Evolutionary conservation across 2,113 vertebrate genomes (phyloP), one percentile per base, ranked within the genome.

Genomic region (Nothobranchius furzeri): DNA sequence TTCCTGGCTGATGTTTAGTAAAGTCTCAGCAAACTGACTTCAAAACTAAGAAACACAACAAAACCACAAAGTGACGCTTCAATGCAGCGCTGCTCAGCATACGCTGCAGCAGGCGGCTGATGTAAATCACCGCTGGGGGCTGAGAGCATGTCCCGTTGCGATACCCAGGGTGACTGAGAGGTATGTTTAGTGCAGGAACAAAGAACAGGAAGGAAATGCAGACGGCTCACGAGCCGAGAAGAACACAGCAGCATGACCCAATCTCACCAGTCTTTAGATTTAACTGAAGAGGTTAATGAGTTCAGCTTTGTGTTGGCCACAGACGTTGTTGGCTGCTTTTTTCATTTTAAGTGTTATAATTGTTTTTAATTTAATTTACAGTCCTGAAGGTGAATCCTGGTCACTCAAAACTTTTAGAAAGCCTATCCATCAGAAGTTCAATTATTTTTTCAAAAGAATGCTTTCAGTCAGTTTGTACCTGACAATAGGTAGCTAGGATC

Each of bases 181-280:
- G 69, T 74, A 49, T 78, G 81, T 87, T 82, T 78, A 70, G 65
- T 30, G 9, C 71, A 83, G 75, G 77, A 91, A 91, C 75, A 88
- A 88, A 88, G 87, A 72, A 54, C 86, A 87, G 87, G 90, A 89
- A 90, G 84, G 86, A 88, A 87, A 87, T 66, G 76, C 47, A 86
- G 66, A 76, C 74, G 51, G 85, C 69, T 65, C 73, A 78, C 48
- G 17, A 70, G 77, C 66, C 75, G 74, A 82, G 75, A 68, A 66
- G 78, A 87, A 84, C 58, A 64, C 54, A 14, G 65, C 75, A 78
- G 75, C 30, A 78, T 70, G 83, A 81, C 59, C 55, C 53, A 69
- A 13, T 48, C 74, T 64, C 74, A 61, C 57, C 54, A 40, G 10
- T 64, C 54, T 50, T 56, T 30, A 43, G 45, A 20, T 51, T 57